Conservation (phyloP, 2,797 vertebrate genomes). For the Numenius phaeopus region DNA sequence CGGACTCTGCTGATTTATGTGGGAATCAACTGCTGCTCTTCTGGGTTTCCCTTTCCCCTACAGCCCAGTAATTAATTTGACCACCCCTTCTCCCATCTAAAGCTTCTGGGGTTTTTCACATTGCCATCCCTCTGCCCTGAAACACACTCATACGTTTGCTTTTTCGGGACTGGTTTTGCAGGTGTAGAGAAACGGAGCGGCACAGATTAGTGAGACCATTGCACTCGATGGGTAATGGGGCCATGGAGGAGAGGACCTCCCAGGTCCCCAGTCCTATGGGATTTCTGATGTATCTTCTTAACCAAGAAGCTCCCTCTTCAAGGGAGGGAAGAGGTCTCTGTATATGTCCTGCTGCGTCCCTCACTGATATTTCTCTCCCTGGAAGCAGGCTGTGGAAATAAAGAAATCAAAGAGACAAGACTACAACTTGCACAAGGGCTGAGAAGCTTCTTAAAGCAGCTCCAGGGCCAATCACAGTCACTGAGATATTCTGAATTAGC, state of each 20-base stretch:
- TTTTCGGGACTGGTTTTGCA: not conserved
- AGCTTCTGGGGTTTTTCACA: not conserved
- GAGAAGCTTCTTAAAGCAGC: not conserved
- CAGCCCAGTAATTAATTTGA: not conserved
- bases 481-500: not conserved
- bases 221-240: not conserved
- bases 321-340: not conserved
- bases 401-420: not conserved
- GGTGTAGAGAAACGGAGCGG: not conserved
- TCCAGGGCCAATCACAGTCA: not conserved
- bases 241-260: not conserved
- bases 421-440: not conserved
- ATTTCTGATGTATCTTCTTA: not conserved
- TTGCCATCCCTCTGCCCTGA: not conserved
- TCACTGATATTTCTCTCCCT: not conserved
- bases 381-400: not conserved
- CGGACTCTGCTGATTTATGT: not conserved
- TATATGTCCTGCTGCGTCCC: not conserved
- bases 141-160: not conserved
- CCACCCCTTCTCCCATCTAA: not conserved
- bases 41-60: not conserved
- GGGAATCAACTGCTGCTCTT: not conserved
- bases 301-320: not conserved
- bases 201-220: not conserved
- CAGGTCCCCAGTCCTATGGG: not conserved